These are phyloP conservation scores for Hassar affinis DNA, from an alignment of 2,113 vertebrate species.

Conservation along the genomic window DNA sequence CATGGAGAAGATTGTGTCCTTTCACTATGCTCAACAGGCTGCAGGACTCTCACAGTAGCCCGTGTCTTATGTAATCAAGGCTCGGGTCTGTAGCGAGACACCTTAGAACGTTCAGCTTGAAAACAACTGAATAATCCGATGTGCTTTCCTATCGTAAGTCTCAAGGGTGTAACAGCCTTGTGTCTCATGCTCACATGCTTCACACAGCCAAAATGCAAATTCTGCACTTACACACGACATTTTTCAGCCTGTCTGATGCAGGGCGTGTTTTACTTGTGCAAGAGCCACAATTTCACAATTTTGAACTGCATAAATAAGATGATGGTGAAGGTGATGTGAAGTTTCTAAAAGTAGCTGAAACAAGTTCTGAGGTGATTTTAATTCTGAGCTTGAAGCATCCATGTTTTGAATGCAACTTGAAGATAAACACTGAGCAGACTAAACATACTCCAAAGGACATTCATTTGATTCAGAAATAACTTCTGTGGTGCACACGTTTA, in stretches of 20 bases:
- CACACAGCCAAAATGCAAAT: not conserved
- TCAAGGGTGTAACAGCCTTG: not conserved
- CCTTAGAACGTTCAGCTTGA: not conserved
- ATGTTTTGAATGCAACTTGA: not conserved
- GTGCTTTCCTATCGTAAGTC: not conserved
- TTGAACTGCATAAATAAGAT: not conserved
- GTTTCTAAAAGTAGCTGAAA: not conserved
- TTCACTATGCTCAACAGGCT: constrained; percentile 56
- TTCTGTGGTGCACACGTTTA: not conserved
- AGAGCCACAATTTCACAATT: not conserved
- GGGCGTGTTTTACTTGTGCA: not conserved
- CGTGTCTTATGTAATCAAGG: not conserved
- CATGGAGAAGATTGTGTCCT: constrained; percentile 52
- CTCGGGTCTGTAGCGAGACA: not conserved
- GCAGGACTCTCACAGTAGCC: constrained; percentile 14
- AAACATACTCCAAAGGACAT: constrained; percentile 1
- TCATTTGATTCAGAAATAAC: not conserved
- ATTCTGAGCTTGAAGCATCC: not conserved
- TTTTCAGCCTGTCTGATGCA: not conserved
- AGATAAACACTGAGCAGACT: constrained; percentile 26
- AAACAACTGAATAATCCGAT: not conserved
- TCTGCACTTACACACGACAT: no score
- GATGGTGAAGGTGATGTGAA: not conserved
- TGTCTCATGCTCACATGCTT: not conserved
- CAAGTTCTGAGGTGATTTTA: not conserved